phyloP scores from a whole-genome alignment of 2,113 vertebrate genomes.

The Corydoras sp. region DNA sequence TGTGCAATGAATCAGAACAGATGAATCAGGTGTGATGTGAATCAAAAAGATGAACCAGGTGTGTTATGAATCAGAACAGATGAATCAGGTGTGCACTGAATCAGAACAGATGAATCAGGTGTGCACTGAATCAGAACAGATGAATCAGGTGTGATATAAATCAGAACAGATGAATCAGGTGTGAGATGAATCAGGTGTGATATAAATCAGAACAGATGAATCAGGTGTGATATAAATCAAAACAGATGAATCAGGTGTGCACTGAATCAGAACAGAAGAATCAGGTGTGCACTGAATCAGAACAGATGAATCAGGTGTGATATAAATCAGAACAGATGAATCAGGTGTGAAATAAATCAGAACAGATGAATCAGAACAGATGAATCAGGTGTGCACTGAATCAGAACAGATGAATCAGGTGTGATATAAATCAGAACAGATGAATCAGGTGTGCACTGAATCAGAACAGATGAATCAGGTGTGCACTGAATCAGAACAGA shows the following conservation, averaged over 20 bases:
- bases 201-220: too few species aligned
- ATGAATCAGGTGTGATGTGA: not conserved
- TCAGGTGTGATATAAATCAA: too few species aligned
- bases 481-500: not conserved
- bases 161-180: not conserved
- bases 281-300: too few species aligned
- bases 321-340: not conserved
- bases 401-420: too few species aligned
- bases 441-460: not conserved
- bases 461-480: not conserved
- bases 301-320: not conserved
- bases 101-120: not conserved
- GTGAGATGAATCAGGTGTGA: too few species aligned
- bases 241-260: too few species aligned
- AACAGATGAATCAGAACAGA: too few species aligned
- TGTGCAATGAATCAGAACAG: not conserved
- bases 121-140: not conserved
- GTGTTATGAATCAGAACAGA: not conserved
- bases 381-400: too few species aligned
- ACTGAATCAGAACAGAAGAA: too few species aligned
- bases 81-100: not conserved
- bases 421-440: not conserved
- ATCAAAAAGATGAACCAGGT: not conserved
- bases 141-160: not conserved
- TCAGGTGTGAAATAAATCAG: not conserved